These are phyloP conservation scores for Hipposideros armiger DNA, from an alignment of 2,113 vertebrate genomes.

Conservation along the genomic window DNA sequence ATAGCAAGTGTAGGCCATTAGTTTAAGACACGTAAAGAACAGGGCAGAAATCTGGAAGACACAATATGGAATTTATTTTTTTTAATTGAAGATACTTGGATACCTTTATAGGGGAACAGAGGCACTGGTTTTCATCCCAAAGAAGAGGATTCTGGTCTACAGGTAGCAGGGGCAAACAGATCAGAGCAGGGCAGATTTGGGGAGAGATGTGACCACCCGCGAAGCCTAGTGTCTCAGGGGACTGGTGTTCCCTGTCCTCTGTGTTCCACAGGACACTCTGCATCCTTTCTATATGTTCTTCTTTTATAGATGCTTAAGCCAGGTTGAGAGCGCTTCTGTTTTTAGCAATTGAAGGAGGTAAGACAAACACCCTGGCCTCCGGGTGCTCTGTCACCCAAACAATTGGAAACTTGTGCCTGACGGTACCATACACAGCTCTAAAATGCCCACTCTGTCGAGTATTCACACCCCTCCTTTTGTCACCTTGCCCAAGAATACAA, in stretches of 20 bases:
- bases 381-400: neutral
- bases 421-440: neutral
- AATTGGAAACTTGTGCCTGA: fast-evolving
- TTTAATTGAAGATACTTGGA: neutral
- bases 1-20: neutral
- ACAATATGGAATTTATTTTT: neutral
- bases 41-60: neutral
- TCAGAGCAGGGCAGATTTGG: fast-evolving
- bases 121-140: neutral
- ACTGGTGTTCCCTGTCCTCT: fast-evolving
- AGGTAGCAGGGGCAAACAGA: neutral
- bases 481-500: too few relatives aligned
- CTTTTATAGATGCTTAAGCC: fast-evolving
- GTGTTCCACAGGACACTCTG: fast-evolving
- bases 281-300: neutral
- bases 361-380: neutral
- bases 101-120: neutral
- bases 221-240: neutral
- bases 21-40: neutral
- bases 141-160: neutral
- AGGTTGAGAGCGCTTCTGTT: neutral
- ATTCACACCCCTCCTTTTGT: fast-evolving
- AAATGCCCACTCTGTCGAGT: fast-evolving
- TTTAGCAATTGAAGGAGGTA: neutral
- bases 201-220: fast-evolving